Percentiles rank a stretch among this genome's conserved stretches.
These are phyloP conservation scores for Muscicapa adusta DNA, from an alignment of 2,113 vertebrate genomes.

Conservation along the genomic window DNA sequence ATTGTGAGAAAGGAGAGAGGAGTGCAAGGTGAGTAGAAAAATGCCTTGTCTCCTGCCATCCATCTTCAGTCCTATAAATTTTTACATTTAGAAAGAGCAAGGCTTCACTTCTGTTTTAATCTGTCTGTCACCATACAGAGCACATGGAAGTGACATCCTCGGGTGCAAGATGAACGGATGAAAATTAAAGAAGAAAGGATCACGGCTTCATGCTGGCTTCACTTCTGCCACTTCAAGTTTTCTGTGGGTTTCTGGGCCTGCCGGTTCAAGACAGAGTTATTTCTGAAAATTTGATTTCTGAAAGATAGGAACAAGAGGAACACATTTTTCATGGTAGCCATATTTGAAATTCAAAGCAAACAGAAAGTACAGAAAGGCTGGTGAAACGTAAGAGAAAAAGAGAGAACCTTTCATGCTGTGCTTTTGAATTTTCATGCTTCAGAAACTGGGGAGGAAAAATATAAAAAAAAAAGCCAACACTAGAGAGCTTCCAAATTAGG, in stretches of 20 bases:
- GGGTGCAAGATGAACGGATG: neutral
- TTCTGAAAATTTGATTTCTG: neutral
- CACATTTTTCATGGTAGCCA: fast-evolving
- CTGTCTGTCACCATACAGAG: fast-evolving
- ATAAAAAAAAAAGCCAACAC: neutral
- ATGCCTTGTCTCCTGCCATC: neutral
- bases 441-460: neutral
- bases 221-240: neutral
- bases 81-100: neutral
- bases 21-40: neutral
- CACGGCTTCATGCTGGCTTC: neutral
- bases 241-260: neutral
- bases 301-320: neutral
- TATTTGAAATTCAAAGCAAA: neutral
- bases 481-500: neutral
- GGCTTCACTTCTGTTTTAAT: neutral
- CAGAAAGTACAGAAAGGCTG: neutral
- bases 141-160: neutral
- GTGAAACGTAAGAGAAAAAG: neutral
- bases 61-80: neutral
- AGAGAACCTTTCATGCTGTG: neutral
- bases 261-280: neutral
- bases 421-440: neutral
- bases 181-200: neutral
- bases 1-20: neutral